Conservation (phyloP, 2,797 vertebrate genomes). For the Typhlichthys subterraneus region DNA sequence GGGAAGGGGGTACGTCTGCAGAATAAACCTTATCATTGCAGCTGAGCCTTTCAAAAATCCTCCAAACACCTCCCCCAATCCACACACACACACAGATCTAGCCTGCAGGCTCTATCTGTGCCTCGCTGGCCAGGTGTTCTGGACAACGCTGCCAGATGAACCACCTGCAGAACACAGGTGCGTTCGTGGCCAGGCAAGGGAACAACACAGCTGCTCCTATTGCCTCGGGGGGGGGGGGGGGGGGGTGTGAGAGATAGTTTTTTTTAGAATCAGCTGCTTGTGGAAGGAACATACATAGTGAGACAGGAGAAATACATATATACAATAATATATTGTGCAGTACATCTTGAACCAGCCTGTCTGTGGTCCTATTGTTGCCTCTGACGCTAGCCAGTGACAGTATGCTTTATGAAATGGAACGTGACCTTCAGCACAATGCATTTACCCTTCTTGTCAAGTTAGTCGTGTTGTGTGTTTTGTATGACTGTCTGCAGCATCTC, state of each 20-base stretch:
- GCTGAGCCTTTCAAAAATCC: conserved; percentile 70
- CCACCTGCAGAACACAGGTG: conserved; percentile 90
- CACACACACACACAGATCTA: conserved; percentile 23
- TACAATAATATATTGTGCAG: conserved; percentile 4
- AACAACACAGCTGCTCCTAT: conserved; percentile 86
- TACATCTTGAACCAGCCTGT: too few species aligned
- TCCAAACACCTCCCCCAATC: conserved; percentile 12
- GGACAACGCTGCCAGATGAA: conserved; percentile 80
- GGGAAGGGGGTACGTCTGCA: not conserved
- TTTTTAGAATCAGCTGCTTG: conserved; percentile 58
- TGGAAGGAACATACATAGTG: conserved; percentile 38
- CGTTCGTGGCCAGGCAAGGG: conserved; percentile 60
- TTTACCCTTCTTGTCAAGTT: too few species aligned
- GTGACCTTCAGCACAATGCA: not conserved
- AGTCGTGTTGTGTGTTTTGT: not conserved
- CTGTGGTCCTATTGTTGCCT: too few species aligned
- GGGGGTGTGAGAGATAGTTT: too few species aligned
- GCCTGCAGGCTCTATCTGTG: conserved; percentile 64
- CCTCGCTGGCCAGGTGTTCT: conserved; percentile 81
- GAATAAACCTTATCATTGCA: conserved; percentile 68
- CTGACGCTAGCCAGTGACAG: not conserved
- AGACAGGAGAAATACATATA: conserved; percentile 11
- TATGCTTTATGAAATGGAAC: conserved; percentile 4
- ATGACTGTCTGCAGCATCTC: not conserved
- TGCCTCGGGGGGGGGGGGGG: conserved; percentile 57